Percentiles rank a stretch among this genome's conserved stretches.
Evolutionary conservation across 2,113 vertebrate species (phyloP).

Genomic region (Ondatra zibethicus): DNA sequence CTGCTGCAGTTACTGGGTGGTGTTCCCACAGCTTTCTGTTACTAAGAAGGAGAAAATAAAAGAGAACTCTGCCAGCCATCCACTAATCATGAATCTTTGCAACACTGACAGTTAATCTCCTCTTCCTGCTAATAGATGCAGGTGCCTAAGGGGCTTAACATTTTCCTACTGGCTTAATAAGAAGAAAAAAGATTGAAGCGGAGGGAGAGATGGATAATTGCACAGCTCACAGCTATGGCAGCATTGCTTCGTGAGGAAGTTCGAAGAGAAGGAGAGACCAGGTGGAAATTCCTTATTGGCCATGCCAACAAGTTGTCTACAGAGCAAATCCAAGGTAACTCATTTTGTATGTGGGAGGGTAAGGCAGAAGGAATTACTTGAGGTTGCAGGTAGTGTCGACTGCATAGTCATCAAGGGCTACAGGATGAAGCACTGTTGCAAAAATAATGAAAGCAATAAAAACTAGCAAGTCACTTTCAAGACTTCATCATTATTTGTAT

Average conservation of each 20-base stretch:
- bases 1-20: not conserved
- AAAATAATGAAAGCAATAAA: not conserved
- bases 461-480: slow-evolving; percentile 57
- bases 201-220: slow-evolving; percentile 71
- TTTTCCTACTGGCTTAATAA: slow-evolving; percentile 77
- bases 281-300: slow-evolving; percentile 47
- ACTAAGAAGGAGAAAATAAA: slow-evolving; percentile 56
- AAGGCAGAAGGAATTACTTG: not conserved
- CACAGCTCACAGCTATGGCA: slow-evolving; percentile 58
- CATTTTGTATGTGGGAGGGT: not conserved
- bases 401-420: not conserved
- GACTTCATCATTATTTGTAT: slow-evolving; percentile 28
- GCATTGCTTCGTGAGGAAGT: slow-evolving; percentile 54
- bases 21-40: slow-evolving; percentile 54
- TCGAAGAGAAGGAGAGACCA: slow-evolving; percentile 47
- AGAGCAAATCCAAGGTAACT: slow-evolving; percentile 69
- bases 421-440: not conserved
- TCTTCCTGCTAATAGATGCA: slow-evolving; percentile 79
- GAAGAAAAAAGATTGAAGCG: slow-evolving; percentile 65
- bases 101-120: slow-evolving; percentile 76
- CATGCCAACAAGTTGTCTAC: slow-evolving; percentile 44
- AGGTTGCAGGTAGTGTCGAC: not conserved
- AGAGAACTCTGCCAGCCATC: slow-evolving; percentile 41
- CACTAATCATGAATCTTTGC: slow-evolving; percentile 73
- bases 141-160: slow-evolving; percentile 76